Evolutionary conservation across 2,113 vertebrate species (phyloP).

Genomic region (Campylomormyrus tamandua): DNA sequence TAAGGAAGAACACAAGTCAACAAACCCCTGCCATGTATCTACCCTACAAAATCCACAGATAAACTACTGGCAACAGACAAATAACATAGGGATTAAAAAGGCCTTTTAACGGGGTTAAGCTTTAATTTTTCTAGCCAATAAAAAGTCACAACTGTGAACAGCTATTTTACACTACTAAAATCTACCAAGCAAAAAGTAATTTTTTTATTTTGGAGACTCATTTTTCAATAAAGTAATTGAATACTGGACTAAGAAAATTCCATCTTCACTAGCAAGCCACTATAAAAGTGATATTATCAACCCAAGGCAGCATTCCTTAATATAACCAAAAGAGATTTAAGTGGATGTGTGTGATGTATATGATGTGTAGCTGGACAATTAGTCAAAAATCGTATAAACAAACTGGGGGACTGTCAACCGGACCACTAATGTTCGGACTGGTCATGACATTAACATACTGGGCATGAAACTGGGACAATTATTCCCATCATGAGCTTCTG

Average conservation of each 20-base stretch:
- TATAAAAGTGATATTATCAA: neutral
- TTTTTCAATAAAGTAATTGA: neutral
- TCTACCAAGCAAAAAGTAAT: neutral
- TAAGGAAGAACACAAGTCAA: slow-evolving; percentile 60
- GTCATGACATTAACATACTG: neutral
- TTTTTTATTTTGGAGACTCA: neutral
- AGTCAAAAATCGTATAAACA: neutral
- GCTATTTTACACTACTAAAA: neutral
- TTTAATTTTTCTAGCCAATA: neutral
- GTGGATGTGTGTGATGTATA: neutral
- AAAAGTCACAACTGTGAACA: neutral
- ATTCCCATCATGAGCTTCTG: neutral
- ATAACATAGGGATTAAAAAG: neutral
- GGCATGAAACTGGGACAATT: neutral
- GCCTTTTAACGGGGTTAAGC: neutral
- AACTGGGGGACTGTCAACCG: neutral
- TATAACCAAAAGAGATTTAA: neutral
- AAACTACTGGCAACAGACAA: neutral
- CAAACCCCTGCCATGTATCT: neutral
- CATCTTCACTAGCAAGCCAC: neutral
- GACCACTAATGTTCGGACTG: neutral
- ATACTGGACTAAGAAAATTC: neutral
- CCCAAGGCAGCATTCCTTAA: neutral
- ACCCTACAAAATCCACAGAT: neutral
- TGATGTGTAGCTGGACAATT: neutral